Evolutionary conservation across 2,888 invertebrate species (phyloP), one percentile per base, ranked within the genome.

Genomic region (Drosophila leonis): DNA sequence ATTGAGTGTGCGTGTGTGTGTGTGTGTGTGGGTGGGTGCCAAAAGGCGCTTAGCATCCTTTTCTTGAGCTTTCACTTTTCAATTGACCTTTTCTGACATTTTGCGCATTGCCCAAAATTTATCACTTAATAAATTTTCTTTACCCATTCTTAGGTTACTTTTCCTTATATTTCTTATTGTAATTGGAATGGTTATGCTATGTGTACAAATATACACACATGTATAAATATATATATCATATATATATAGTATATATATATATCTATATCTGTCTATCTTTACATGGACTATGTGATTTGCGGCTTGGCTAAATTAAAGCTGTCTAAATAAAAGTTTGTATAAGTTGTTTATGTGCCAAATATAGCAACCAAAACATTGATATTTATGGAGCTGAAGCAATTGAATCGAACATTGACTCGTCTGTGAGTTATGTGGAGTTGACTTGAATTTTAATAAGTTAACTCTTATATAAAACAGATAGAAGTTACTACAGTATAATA

Each of bases 11-110:
- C 54, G 59, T 49, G 46, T 60, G 59, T 49, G 42, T 55, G 35
- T 27, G 44, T 24, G 20, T 10, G 56, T 41, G 49, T 57, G 51
- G 63, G 71, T 76, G 81, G 75, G 83, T 83, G 83, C 72, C 72
- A 75, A 72, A 83, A 83, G 86, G 70, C 79, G 82, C 82, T 77
- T 73, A 78, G 65, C 78, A 80, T 78, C 84, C 84, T 84, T 84
- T 87, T 69, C 82, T 80, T 71, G 66, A 80, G 87, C 84, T 84
- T 85, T 85, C 84, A 82, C 84, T 85, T 85, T 87, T 82, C 84
- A 82, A 84, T 85, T 85, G 84, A 87, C 84, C 84, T 87, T 85
- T 84, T 76, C 68, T 76, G 85, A 82, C 87, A 87, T 78, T 78
- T 84, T 80, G 72, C 80, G 73, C 87, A 78, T 62, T 87, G 78